Base-by-base conservation (phyloP, 2,888 invertebrate species). In the Liodrosophila aerea region DNA sequence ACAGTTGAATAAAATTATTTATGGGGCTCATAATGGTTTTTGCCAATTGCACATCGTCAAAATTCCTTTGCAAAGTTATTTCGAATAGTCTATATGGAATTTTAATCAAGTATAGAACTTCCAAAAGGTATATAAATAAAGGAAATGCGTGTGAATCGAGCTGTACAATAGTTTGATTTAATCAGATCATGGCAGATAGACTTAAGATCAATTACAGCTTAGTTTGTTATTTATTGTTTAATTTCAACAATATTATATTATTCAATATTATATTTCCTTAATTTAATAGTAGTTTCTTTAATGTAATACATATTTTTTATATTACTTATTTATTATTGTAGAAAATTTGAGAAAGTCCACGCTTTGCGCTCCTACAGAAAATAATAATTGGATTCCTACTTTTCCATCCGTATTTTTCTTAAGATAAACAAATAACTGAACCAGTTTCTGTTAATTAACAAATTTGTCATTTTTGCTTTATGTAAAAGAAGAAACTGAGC, bases 371-470 rank as follows among this genome's bases (percentile, higher is more conserved):
- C 12, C 34, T 22, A 37, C n/a, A 58, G 29, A 34, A 34, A n/a
- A n/a, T n/a, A n/a, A 30, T 40, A 9, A 44, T 27, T 49, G 39
- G 54, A 39, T 12, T 47, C 47, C 46, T 30, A 41, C 40, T 18
- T 30, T 22, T n/a, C 1, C 11, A 40, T 39, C 29, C 27, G 9
- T 22, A 30, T 7, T 15, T 8, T 1, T 15, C 4, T 44, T n/a
- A 5, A 7, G 22, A 18, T 41, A 45, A 36, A 11, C 27, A 41
- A 58, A 64, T 62, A 68, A 65, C 63, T 80, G 72, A 74, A 77
- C 71, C 75, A 74, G 82, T 84, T 84, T 62, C 31, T 12, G 64
- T 59, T 74, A 72, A 77, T 81, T 72, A 67, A 67, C 78, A 56
- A 77, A 80, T 80, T 77, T 74, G 67, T 84, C 78, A 80, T 74